These are phyloP conservation scores for Trematocara marginatum DNA, from an alignment of 2,113 vertebrate genomes.

Conservation along the genomic window DNA sequence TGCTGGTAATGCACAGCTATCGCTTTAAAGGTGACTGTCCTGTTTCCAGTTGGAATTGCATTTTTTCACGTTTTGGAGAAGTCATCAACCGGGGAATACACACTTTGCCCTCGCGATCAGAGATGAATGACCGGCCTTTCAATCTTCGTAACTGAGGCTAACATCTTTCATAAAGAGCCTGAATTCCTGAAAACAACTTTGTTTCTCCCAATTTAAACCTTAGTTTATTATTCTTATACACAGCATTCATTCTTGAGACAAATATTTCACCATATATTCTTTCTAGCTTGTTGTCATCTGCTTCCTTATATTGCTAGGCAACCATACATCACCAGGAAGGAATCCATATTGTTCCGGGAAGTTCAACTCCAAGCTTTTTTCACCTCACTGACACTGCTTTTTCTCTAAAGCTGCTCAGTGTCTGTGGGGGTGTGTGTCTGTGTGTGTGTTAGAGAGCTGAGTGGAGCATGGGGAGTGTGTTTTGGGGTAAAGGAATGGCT, in stretches of 20 bases:
- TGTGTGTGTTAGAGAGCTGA: conserved; percentile 14
- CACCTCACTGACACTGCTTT: not conserved
- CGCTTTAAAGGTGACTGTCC: not conserved
- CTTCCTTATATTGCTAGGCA: conserved; percentile 50
- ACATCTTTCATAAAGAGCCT: not conserved
- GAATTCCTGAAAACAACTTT: not conserved
- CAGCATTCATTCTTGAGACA: not conserved
- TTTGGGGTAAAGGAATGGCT: conserved; percentile 58
- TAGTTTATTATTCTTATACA: not conserved
- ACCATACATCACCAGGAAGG: conserved; percentile 34
- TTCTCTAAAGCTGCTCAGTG: conserved; percentile 12
- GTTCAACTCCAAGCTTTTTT: conserved; percentile 24
- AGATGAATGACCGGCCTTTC: not conserved
- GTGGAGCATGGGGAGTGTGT: conserved; percentile 32
- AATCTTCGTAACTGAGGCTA: not conserved
- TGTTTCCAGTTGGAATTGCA: not conserved
- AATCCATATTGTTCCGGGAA: conserved; percentile 54
- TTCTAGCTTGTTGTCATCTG: not conserved
- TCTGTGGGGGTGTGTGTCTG: conserved; percentile 3
- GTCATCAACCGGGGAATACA: not conserved
- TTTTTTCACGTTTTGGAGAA: not conserved
- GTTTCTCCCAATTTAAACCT: not conserved
- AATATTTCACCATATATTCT: not conserved
- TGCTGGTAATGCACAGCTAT: not conserved
- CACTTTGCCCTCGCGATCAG: not conserved